Evolutionary conservation across 2,113 vertebrate genomes (phyloP), one percentile per base, ranked within the genome.

Genomic region (Barbus barbus): DNA sequence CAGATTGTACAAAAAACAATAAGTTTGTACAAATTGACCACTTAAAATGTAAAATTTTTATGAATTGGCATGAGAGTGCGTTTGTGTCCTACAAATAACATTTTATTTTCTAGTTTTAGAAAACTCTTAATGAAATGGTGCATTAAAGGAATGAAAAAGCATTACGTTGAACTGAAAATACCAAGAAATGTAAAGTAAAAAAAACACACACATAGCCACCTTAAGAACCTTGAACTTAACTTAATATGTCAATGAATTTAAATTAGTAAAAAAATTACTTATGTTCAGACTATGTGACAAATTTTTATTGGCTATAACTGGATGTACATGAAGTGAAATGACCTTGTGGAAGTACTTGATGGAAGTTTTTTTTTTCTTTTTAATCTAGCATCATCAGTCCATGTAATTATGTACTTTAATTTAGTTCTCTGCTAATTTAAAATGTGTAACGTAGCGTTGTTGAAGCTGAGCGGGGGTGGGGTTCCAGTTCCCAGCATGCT

Each of bases 341-440:
- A 73, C 71, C 71, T 73, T 73, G 71, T 73, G 71, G 22, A 73
- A 26, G 71, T 38, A 26, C 71, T 46, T 73, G 20, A 44, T 73
- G 13, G 12, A 46, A 38, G 58, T 2, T 11, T 44, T 44, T 44
- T 44, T 48, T 53, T 4, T 28, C 28, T 65, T 26, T 38, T 72
- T n/a, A 24, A 73, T 73, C 38, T 46, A 73, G 24, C 71, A 46
- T 73, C n/a, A 73, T 16, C 71, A 13, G n/a, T 73, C 71, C 38
- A 73, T 38, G 41, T 73, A 73, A 73, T 73, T 73, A 46, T 46
- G 22, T 46, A 46, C 1, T 73, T 67, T 73, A 46, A 73, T 73
- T 73, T 73, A 73, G 71, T 12, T 46, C 41, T 46, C 36, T 3
- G 71, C 71, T 46, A 73, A 46, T 73, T 73, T 46, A 73, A 46